Evolutionary conservation across 2,888 invertebrate species (phyloP), one percentile per base, ranked within the genome.

Genomic region (Netelia fuscicornis): DNA sequence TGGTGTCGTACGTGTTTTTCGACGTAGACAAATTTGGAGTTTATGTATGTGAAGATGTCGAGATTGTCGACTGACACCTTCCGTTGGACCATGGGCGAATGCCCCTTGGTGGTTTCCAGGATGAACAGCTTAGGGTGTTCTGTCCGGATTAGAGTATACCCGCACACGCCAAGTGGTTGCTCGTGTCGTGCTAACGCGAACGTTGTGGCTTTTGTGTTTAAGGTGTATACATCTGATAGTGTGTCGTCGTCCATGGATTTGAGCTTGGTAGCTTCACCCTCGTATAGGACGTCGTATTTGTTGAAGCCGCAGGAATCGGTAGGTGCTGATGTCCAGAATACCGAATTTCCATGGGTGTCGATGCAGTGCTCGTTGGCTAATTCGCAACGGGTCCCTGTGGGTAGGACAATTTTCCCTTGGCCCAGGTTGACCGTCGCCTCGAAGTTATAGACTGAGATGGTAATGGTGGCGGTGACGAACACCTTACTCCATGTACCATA

Each of bases 1-100:
- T 83, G 84, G 11, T 75, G 56, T 30, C 85, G 85, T 1, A 89
- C 83, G 9, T 89, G 81, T 74, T 88, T 87, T 79, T 91, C 90
- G 0, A 87, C 79, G 65, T 90, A 91, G 2, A 91, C 74, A 8
- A 91, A 89, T 85, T 91, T 90, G 0, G 86, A 81, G 30, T 89
- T 90, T 0, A 89, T 82, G 56, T 90, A 90, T 0, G 81, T 42
- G 11, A 88, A 88, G 1, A 90, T 62, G 60, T 70, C 58, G 1
- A 25, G 25, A 25, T 25, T 25, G 25, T 25, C 2, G 0, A 78
- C 62, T 0, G 62, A 1, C 0, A 78, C 23, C 3, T 9, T 58
- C 17, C 52, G 52, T 1, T 9, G 23, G 0, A 0, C 9, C 0
- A 70, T n/a, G 8, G 70, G 70, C 2, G 70, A 44, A 2, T 62